Evolutionary conservation across 2,888 invertebrate genomes (phyloP), one percentile per base, ranked within the genome.

Genomic region (Sicus ferrugineus): DNA sequence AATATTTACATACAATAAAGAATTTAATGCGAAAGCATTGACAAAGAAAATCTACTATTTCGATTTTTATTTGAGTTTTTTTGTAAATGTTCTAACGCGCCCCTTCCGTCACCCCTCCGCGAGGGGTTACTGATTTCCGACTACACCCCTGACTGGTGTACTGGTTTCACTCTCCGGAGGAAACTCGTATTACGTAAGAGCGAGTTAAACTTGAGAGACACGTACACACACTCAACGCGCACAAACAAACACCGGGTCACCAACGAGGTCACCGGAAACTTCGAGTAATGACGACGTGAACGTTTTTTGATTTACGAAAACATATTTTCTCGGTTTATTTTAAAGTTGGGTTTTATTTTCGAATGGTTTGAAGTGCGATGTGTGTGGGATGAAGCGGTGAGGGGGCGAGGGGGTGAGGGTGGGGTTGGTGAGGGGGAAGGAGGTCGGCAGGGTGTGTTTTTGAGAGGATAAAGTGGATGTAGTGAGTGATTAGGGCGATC

Each of bases 231-330:
- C 23, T 28, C 42, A 62, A 1, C 63, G 50, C 14, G 9, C 52
- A 42, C 42, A 42, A 42, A 42, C 42, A 42, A n/a, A 38, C 38
- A 38, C 38, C 38, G 11, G 11, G 38, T 9, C 42, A 42, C 14
- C 42, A 42, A 2, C 16, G 11, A 28, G 42, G 62, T 48, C 16
- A 31, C 30, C 58, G 31, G 19, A 30, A 42, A 31, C 54, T 19
- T 34, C 50, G 59, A 38, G 23, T 67, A 67, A 67, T 67, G 67
- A 59, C 42, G 61, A 52, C 61, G 59, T 67, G 68, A 68, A 54
- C 30, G 52, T 52, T 68, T 62, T 68, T 68, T 68, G 68, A 68
- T 68, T 68, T 62, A 54, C 62, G 68, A 62, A 58, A 62, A 68
- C 54, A 34, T 34, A 34, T 68, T 68, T 65, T 54, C 54, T 30